These are phyloP conservation scores for Thymelicus sylvestris DNA, from an alignment of 2,888 invertebrate species.

Conservation along the genomic window DNA sequence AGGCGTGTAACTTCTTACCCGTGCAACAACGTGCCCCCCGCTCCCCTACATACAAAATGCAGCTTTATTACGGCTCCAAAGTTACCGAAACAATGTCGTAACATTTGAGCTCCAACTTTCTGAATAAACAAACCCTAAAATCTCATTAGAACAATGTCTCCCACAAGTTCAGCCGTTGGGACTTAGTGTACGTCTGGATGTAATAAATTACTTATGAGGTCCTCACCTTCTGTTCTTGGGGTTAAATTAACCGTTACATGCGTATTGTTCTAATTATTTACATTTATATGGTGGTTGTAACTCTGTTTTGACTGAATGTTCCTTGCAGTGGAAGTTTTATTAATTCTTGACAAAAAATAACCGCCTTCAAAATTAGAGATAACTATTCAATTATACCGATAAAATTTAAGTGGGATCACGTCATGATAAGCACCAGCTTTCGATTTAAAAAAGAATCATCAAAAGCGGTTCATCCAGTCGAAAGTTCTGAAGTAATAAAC, in stretches of 20 bases:
- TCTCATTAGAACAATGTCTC: constrained; percentile 26
- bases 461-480: too few relatives aligned
- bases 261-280: constrained; percentile 10
- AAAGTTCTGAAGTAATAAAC: too few relatives aligned
- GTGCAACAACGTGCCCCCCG: too few relatives aligned
- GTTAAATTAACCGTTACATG: constrained; percentile 19
- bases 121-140: constrained; percentile 28
- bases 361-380: too few relatives aligned
- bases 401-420: too few relatives aligned
- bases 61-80: constrained; percentile 2
- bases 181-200: constrained; percentile 12
- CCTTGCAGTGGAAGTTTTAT: neutral
- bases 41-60: neutral
- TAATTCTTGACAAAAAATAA: too few relatives aligned
- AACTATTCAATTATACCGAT: too few relatives aligned
- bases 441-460: too few relatives aligned
- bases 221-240: neutral
- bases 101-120: constrained; percentile 7
- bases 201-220: constrained; percentile 22
- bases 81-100: neutral
- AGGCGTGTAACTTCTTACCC: too few relatives aligned
- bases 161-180: constrained; percentile 9
- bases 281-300: neutral
- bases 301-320: neutral
- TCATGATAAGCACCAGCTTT: too few relatives aligned